These are phyloP conservation scores for Luperina nickerlii DNA, from an alignment of 2,888 invertebrate genomes.

Conservation along the genomic window DNA sequence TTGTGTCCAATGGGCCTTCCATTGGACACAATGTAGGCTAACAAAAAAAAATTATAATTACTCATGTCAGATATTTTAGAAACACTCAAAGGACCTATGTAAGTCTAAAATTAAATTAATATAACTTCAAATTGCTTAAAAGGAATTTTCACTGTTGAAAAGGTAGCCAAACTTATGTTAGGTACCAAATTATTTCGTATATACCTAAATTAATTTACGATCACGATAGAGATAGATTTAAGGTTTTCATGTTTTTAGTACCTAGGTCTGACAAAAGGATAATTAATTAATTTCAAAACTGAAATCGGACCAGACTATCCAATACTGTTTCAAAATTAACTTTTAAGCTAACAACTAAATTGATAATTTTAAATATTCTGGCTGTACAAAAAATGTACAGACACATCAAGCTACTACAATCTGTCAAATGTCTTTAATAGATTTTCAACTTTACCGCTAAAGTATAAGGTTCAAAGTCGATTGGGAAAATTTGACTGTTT, in stretches of 20 bases:
- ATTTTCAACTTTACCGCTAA: too few species aligned
- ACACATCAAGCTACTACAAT: too few species aligned
- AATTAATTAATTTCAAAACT: conserved; percentile 34
- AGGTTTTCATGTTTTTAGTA: conserved; percentile 22
- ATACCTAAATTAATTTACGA: background rate
- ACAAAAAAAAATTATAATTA: too few species aligned
- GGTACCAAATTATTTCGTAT: background rate
- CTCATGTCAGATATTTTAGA: background rate
- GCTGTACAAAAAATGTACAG: background rate
- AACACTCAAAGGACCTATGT: conserved; percentile 12
- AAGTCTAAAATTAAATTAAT: background rate
- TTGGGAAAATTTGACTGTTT: too few species aligned
- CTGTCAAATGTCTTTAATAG: too few species aligned
- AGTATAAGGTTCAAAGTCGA: too few species aligned
- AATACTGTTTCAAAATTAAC: conserved; percentile 2
- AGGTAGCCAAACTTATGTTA: background rate
- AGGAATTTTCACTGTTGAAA: background rate
- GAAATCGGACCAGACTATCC: background rate
- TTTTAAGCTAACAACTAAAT: conserved; percentile 2
- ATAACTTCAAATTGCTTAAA: background rate
- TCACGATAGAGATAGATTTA: conserved; percentile 7
- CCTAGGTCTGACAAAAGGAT: background rate
- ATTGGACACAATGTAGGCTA: too few species aligned
- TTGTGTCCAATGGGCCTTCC: too few species aligned
- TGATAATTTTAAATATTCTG: conserved; percentile 5